Conservation (phyloP, 2,888 invertebrate genomes). For the Clanis bilineata region DNA sequence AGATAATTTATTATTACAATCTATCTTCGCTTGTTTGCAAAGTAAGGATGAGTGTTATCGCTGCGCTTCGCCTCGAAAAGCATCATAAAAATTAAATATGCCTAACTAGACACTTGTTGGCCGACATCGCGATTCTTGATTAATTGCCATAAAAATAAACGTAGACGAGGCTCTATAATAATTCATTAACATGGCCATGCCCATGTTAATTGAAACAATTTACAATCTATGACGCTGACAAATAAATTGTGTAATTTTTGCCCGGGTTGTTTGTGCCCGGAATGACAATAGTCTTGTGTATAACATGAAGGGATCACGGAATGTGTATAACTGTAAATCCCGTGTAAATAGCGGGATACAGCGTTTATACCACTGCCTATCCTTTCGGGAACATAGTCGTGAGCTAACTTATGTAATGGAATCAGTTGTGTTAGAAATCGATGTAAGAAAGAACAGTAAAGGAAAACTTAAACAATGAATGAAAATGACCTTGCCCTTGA, state of each 20-base stretch:
- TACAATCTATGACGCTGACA: neutral
- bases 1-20: slow-evolving; percentile 28
- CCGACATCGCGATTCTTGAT: slow-evolving; percentile 6
- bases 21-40: slow-evolving; percentile 35
- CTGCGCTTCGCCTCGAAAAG: slow-evolving; percentile 27
- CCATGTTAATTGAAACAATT: neutral
- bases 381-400: no score
- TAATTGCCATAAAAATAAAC: slow-evolving; percentile 7
- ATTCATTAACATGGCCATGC: neutral
- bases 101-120: slow-evolving; percentile 14
- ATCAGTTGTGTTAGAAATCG: neutral
- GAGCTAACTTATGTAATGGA: no score
- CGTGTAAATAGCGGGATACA: no score
- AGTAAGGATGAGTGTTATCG: slow-evolving; percentile 33
- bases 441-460: neutral
- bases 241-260: no score
- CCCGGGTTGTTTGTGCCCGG: no score
- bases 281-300: no score
- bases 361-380: no score
- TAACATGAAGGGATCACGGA: no score
- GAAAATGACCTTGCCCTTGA: neutral
- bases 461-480: neutral
- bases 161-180: neutral
- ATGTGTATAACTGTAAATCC: no score
- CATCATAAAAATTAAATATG: slow-evolving; percentile 34